Base-by-base conservation (phyloP, 2,888 invertebrate genomes). In the Eledona agricola region DNA sequence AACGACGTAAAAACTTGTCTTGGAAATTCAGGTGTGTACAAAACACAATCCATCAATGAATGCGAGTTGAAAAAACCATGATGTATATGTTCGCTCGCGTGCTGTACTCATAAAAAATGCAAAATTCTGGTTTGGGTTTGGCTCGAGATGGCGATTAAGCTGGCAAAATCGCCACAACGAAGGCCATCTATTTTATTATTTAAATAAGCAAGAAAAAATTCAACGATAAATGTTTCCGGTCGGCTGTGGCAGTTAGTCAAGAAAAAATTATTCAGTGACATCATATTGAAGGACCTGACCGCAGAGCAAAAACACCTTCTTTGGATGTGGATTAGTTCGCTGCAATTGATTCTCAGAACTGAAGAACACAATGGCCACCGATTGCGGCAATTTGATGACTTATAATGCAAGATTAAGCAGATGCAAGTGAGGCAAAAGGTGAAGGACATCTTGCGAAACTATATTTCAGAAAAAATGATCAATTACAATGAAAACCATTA, bases 91-190 rank as follows among this genome's bases (percentile, higher is more conserved):
- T 45, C 29, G 51, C 28, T 52, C 46, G 51, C 46, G 51, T 52
- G 51, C 51, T 52, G 45, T 29, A 38, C 19, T 20, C 17, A 45
- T 19, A 52, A 46, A 52, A 45, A 45, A 45, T 34, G 31, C 32
- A 25, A 52, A 37, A 38, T 52, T 52, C 51, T 45, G 51, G 51
- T 52, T 52, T 52, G 51, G 51, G 51, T 45, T 52, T 40, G 51
- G 51, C 51, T 38, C 31, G 28, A 45, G 51, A 45, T 45, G 13
- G 45, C 45, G 52, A 52, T 52, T 46, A 52, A 52, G 28, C 42
- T 47, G 49, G 40, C 25, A 50, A 50, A 50, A 47, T 47, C 37
- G 20, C 46, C 11, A 43, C 17, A 38, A 20, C 34, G 47, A 53
- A 53, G 47, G 47, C 47, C 40, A 52, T 46, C 38, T 52, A 47